These are phyloP conservation scores for Ageneiosus marmoratus DNA, from an alignment of 2,113 vertebrate genomes.

Conservation along the genomic window DNA sequence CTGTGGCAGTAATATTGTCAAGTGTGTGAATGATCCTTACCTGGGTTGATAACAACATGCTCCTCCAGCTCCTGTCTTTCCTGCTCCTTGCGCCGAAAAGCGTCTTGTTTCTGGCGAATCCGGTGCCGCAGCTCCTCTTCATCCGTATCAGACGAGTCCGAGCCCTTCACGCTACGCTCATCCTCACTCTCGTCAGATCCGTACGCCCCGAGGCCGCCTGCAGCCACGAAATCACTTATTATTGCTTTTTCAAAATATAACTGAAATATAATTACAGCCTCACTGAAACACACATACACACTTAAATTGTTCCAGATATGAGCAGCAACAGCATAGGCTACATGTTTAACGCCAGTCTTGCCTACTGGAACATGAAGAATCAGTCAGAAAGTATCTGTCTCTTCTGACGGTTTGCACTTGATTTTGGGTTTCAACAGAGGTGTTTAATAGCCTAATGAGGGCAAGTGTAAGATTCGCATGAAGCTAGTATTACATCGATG, in stretches of 20 bases:
- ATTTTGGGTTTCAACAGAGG: not conserved
- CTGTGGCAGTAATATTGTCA: not conserved
- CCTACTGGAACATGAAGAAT: not conserved
- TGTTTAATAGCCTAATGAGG: not conserved
- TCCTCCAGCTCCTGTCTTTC: slow-evolving; percentile 89
- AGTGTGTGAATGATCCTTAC: slow-evolving; percentile 50
- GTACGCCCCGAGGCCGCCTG: slow-evolving; percentile 98
- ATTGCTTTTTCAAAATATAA: not conserved
- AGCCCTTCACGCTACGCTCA: slow-evolving; percentile 85
- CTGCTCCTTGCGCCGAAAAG: slow-evolving; percentile 94
- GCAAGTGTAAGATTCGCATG: not conserved
- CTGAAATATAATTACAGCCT: not conserved
- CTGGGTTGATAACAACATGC: slow-evolving; percentile 62
- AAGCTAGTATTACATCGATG: not conserved
- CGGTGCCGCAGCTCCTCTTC: slow-evolving; percentile 94
- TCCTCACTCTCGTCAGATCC: slow-evolving; percentile 97
- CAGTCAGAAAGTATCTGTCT: too few relatives aligned
- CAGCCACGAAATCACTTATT: slow-evolving; percentile 82
- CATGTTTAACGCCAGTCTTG: not conserved
- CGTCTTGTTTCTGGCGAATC: slow-evolving; percentile 97
- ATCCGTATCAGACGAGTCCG: slow-evolving; percentile 96
- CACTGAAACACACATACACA: slow-evolving; percentile 25
- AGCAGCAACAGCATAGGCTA: not conserved
- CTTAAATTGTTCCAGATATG: not conserved
- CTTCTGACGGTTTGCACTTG: not conserved